phyloP scores from a whole-genome alignment of 2,113 vertebrate genomes.

The Crocuta crocuta region DNA sequence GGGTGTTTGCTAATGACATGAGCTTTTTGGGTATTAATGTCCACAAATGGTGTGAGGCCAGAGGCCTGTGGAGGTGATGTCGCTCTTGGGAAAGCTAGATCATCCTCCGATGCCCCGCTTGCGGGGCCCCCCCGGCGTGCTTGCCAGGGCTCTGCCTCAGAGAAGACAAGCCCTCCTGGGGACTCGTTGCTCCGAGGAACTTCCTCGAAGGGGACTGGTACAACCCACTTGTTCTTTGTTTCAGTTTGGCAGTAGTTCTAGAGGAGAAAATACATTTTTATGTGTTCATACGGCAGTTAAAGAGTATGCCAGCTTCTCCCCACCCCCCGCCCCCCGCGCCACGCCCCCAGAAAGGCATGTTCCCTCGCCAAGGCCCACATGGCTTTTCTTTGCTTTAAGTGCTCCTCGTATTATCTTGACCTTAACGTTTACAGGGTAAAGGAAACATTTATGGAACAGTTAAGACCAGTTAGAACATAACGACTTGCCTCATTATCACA shows the following conservation, averaged over 20 bases:
- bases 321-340: accelerated
- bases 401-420: slow-evolving; percentile 75
- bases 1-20: background rate
- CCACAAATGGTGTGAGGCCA: background rate
- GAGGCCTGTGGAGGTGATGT: no score
- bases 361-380: slow-evolving; percentile 41
- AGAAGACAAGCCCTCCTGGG: background rate
- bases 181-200: background rate
- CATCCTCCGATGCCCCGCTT: background rate
- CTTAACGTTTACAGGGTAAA: slow-evolving; percentile 79
- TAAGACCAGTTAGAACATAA: slow-evolving; percentile 79
- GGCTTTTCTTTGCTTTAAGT: slow-evolving; percentile 45
- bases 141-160: background rate
- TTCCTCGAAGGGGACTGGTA: background rate
- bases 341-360: background rate
- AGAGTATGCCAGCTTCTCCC: background rate
- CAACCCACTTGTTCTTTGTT: background rate
- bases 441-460: slow-evolving; percentile 82
- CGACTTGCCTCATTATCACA: slow-evolving; percentile 80
- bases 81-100: background rate
- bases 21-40: background rate
- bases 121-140: accelerated
- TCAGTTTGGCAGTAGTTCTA: background rate
- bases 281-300: background rate
- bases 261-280: background rate